These are phyloP conservation scores for Chinchilla lanigera DNA, from an alignment of 2,113 vertebrate species.

Conservation along the genomic window DNA sequence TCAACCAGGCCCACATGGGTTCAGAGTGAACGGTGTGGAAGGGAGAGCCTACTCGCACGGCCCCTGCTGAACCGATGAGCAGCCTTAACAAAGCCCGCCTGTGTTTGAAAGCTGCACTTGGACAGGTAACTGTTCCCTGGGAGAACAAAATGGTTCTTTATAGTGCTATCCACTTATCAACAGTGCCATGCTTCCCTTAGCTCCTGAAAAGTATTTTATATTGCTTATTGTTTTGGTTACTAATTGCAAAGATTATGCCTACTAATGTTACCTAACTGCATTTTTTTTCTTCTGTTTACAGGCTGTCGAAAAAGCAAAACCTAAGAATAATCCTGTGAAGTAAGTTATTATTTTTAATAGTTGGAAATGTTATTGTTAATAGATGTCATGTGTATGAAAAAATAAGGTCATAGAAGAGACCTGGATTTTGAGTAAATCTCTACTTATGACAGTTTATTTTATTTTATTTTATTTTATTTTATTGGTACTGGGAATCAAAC, in stretches of 20 bases:
- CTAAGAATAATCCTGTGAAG: constrained; percentile 93
- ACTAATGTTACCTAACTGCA: constrained; percentile 78
- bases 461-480: too few relatives aligned
- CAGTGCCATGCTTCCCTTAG: background rate
- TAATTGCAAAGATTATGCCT: constrained; percentile 62
- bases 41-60: background rate
- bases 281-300: constrained; percentile 89
- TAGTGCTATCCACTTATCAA: background rate
- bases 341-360: constrained; percentile 88
- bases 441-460: constrained; percentile 61
- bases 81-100: background rate
- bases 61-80: background rate
- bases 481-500: too few relatives aligned
- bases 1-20: background rate
- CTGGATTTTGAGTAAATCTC: constrained; percentile 71
- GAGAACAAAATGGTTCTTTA: constrained; percentile 5
- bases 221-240: constrained; percentile 61
- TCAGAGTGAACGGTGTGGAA: background rate
- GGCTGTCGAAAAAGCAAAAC: constrained; percentile 95
- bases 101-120: background rate
- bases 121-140: background rate
- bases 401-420: constrained; percentile 60
- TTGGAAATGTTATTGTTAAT: constrained; percentile 76
- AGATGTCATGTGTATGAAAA: background rate
- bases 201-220: background rate